A percentile compares a stretch with the other conserved stretches of the same genome.
Evolutionary conservation across 2,888 invertebrate genomes (phyloP).

Genomic region (Herminia tarsipennalis): DNA sequence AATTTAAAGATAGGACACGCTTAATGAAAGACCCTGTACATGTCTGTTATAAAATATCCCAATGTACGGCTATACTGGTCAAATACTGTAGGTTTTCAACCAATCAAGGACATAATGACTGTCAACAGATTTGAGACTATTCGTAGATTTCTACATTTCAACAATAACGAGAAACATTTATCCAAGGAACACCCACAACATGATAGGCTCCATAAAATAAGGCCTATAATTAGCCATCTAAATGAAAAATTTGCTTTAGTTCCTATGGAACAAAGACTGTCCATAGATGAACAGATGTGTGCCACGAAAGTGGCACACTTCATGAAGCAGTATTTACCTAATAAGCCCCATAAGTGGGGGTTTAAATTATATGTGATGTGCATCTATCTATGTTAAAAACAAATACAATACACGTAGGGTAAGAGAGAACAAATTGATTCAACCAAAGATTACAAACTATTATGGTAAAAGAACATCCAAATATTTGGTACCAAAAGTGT

Average conservation of each 20-base stretch:
- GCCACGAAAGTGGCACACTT: conserved; percentile 51
- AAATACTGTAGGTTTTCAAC: conserved; percentile 48
- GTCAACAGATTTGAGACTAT: conserved; percentile 50
- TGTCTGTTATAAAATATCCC: conserved; percentile 47
- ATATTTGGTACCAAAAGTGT: no score
- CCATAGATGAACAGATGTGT: conserved; percentile 34
- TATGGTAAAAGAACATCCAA: no score
- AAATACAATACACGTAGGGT: no score
- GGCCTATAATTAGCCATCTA: conserved; percentile 48
- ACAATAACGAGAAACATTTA: conserved; percentile 46
- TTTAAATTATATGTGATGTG: conserved; percentile 38
- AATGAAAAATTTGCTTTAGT: conserved; percentile 46
- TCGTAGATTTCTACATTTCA: conserved; percentile 48
- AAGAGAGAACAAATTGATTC: no score
- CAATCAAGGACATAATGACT: conserved; percentile 45
- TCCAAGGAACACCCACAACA: conserved; percentile 42
- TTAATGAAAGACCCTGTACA: no score
- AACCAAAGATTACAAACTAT: no score
- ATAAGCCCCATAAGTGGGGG: conserved; percentile 40
- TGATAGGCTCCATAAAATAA: conserved; percentile 47
- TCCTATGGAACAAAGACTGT: conserved; percentile 46
- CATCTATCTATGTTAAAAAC: no score
- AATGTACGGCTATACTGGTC: conserved; percentile 50
- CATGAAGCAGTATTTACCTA: conserved; percentile 40
- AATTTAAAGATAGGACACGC: no score